Evolutionary conservation across 2,113 vertebrate genomes (phyloP), one percentile per base, ranked within the genome.

Genomic region (Cairina moschata): DNA sequence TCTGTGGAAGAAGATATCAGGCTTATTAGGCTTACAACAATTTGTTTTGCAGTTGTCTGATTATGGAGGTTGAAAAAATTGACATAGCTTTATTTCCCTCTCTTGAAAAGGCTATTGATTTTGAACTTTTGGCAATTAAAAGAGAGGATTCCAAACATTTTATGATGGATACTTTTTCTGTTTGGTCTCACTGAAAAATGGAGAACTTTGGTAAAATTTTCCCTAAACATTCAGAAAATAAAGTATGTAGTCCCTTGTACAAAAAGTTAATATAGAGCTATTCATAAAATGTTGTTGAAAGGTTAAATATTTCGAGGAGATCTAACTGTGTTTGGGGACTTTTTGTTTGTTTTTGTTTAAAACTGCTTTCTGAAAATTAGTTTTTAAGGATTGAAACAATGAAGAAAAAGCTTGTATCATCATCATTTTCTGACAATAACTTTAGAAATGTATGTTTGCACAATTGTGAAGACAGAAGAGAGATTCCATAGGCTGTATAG

Each of bases 401-500:
- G 8, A 58, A 48, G 68, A 74, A 58, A 42, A 46, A 31, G 42
- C 38, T 80, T 62, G 11, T 79, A 40, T 73, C 46, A 26, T 55
- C 55, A 32, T 89, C 60, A 16, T 89, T 82, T 36, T 94, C 86
- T 93, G 90, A 91, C 93, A 85, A 29, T 60, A 59, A 88, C 63
- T 90, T 90, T 48, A 83, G 91, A 91, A 84, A 71, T 32, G 6
- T 66, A 66, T 36, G 60, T 77, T 90, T 87, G 88, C 62, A 62
- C 66, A 69, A 14, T 78, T 73, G 67, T 91, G 63, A 86, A 91
- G 71, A 67, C 55, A 52, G 66, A 78, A 91, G 71, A 67, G 46
- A 52, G 66, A 78, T 44, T 50, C 42, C 31, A 28, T 58, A 62
- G 56, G 10, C 9, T 94, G 73, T 66, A 32, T 88, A 72, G 87